phyloP scores from a whole-genome alignment of 2,797 vertebrate species.

The Smutsia gigantea region DNA sequence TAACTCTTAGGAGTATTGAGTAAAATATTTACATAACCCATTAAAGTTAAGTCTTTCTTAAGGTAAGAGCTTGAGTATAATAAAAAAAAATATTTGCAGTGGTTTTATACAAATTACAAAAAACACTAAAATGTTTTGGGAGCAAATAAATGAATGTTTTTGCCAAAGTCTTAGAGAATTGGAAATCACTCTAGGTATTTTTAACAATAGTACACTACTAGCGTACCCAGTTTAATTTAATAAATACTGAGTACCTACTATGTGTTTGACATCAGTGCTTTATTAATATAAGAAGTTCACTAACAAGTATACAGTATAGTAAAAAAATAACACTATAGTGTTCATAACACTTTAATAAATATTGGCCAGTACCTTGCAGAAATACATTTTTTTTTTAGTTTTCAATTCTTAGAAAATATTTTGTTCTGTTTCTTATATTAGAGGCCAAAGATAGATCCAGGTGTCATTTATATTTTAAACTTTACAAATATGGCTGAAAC shows the following conservation, averaged over 20 bases:
- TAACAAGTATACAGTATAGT: neutral
- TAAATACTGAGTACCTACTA: neutral
- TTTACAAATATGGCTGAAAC: neutral
- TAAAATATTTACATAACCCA: constrained; percentile 34
- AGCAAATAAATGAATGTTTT: constrained; percentile 7
- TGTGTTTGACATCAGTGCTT: neutral
- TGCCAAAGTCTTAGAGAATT: neutral
- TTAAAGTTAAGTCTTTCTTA: constrained; percentile 19
- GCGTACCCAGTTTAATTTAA: neutral
- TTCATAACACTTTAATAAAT: neutral
- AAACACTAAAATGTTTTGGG: neutral
- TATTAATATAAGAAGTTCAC: constrained; percentile 1
- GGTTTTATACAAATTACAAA: neutral
- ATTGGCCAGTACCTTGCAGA: neutral
- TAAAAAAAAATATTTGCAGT: constrained; percentile 49
- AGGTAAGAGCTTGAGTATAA: constrained; percentile 82
- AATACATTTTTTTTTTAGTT: neutral
- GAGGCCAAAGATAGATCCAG: neutral
- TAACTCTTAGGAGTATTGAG: neutral
- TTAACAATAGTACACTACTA: neutral
- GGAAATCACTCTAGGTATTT: neutral
- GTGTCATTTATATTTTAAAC: neutral
- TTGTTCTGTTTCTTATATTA: neutral
- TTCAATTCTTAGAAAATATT: neutral
- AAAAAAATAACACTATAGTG: neutral